Base-by-base conservation (phyloP, 37 sponge, comb jelly and placozoan species). In the Beroe ovata region DNA sequence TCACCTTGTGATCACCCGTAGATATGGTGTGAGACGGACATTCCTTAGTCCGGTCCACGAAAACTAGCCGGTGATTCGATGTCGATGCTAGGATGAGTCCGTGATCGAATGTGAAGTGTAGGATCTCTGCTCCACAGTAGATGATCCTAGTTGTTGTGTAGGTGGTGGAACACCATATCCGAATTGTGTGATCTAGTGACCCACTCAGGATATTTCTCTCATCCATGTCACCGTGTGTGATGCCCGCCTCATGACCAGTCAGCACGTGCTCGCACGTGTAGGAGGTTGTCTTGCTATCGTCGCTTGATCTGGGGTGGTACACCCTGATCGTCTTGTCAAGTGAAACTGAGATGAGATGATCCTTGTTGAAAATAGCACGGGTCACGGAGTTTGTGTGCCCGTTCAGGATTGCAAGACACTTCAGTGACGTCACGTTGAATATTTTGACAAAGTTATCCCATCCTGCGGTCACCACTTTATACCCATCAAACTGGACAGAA, bases 211-310 rank as follows among this genome's bases (percentile, higher is more conserved):
- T 77, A 26, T 1, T 19, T 1, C 33, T 2, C 54, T 77, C 38
- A 40, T 77, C 54, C 84, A 77, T 77, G 54, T 77, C 84, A 33
- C 84, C 84, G 84, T 77, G 84, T 21, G 47, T 77, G 22, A 77
- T 42, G 22, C 84, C 84, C 14, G 84, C 84, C 84, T 77, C 84
- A 20, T 77, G 84, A 3, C 84, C 84, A 42, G n/a, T 22, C 1
- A 77, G 6, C 47, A 77, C 84, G 84, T 77, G 42, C 22, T 77
- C 84, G 23, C 84, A 77, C 25, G 84, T 77, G 84, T 77, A 77
- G 54, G 84, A 14, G 1, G 47, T 40, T 19, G 36, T 30, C 1
- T 29, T 66, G 32, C 2, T 66, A 40, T 39, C 38, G 8, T 35
- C 71, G 1, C 20, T 2, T 8, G 36, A 34, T 4, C 54, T 42